phyloP scores from a whole-genome alignment of 2,797 vertebrate genomes.

The Etheostoma nigrum region DNA sequence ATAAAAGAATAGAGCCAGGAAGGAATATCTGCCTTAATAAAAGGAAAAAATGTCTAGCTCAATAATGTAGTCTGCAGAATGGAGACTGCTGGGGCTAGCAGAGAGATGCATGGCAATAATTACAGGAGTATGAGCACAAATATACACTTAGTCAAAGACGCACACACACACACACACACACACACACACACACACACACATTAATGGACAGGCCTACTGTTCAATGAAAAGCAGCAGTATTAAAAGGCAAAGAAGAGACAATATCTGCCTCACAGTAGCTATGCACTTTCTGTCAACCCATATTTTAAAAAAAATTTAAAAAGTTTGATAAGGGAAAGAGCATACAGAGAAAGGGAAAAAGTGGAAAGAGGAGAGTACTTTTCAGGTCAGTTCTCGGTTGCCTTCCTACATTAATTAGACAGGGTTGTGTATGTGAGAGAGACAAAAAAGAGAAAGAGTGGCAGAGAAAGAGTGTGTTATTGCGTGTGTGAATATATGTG shows the following conservation, averaged over 20 bases:
- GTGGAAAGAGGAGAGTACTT: slow-evolving; percentile 59
- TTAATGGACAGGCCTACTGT: slow-evolving; percentile 22
- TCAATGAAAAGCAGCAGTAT: slow-evolving; percentile 21
- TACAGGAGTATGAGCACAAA: slow-evolving; percentile 27
- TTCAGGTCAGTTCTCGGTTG: slow-evolving; percentile 65
- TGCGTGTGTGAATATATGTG: slow-evolving; percentile 25
- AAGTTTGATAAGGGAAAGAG: slow-evolving; percentile 66
- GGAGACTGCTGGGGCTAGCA: slow-evolving; percentile 13
- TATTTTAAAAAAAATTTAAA: slow-evolving; percentile 48
- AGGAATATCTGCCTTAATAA: slow-evolving; percentile 18
- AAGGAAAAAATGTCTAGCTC: slow-evolving; percentile 18
- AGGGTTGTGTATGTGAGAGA: slow-evolving; percentile 32
- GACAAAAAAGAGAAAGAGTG: slow-evolving; percentile 13
- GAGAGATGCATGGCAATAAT: slow-evolving; percentile 29
- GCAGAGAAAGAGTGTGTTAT: slow-evolving; percentile 6
- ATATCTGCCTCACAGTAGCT: slow-evolving; percentile 33
- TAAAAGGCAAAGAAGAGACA: neutral
- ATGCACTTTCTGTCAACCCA: slow-evolving; percentile 58
- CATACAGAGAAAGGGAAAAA: slow-evolving; percentile 51
- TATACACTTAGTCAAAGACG: slow-evolving; percentile 12
- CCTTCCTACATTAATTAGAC: slow-evolving; percentile 76
- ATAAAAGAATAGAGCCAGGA: slow-evolving; percentile 9
- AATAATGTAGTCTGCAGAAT: slow-evolving; percentile 27
- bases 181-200: neutral
- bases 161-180: neutral